These are phyloP conservation scores for Sorex maritimensis DNA, from an alignment of 2,797 vertebrate species.

Conservation along the genomic window DNA sequence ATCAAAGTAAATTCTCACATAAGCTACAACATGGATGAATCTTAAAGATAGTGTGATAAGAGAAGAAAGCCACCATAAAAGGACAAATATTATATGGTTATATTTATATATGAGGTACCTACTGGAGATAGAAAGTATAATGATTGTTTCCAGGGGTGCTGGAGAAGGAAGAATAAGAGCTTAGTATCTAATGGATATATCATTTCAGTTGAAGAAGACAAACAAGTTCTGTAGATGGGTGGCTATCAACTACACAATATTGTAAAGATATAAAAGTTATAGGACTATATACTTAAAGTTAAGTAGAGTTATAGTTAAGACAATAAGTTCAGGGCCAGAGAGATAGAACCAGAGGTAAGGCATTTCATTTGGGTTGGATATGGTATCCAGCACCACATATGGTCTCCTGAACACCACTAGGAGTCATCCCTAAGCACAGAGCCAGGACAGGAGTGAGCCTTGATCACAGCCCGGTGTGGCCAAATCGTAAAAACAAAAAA, in stretches of 20 bases:
- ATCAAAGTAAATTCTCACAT: slow-evolving; percentile 31
- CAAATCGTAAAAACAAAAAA: too few species aligned
- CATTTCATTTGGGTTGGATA: too few species aligned
- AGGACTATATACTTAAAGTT: not conserved
- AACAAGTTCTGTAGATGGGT: not conserved
- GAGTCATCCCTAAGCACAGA: too few species aligned
- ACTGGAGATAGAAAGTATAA: slow-evolving; percentile 51
- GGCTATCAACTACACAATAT: not conserved
- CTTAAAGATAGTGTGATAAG: slow-evolving; percentile 29
- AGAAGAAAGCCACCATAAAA: slow-evolving; percentile 47
- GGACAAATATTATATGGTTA: not conserved
- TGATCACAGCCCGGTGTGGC: too few species aligned
- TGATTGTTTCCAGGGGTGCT: not conserved
- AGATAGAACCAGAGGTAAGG: not conserved
- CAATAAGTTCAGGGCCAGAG: not conserved
- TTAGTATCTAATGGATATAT: not conserved
- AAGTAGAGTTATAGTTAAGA: slow-evolving; percentile 10
- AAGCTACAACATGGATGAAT: not conserved
- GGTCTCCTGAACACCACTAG: too few species aligned
- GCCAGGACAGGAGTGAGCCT: too few species aligned
- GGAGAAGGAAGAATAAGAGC: not conserved
- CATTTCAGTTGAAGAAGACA: not conserved
- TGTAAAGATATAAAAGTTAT: not conserved
- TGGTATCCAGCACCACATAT: too few species aligned
- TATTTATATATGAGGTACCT: not conserved